These are phyloP conservation scores for Lasioglossum figueresi DNA, from an alignment of 2,888 invertebrate genomes.

Conservation along the genomic window DNA sequence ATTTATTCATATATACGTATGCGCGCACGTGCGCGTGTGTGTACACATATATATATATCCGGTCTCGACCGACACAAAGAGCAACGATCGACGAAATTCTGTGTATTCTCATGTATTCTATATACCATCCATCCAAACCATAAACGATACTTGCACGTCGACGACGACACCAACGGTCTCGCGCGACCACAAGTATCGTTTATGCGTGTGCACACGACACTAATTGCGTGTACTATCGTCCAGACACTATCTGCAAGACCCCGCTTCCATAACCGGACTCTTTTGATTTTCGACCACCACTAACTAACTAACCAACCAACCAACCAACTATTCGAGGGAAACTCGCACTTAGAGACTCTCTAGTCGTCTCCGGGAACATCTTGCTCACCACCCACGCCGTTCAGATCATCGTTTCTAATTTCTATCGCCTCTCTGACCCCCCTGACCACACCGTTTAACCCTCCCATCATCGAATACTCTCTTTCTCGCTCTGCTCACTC, in stretches of 20 bases:
- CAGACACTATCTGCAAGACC: constrained; percentile 50
- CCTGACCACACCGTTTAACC: not conserved
- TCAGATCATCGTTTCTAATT: constrained; percentile 48
- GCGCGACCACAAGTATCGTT: not conserved
- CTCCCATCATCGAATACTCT: constrained; percentile 28
- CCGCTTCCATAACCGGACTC: constrained; percentile 6
- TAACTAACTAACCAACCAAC: constrained; percentile 19
- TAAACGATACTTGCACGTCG: constrained; percentile 17
- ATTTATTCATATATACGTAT: not conserved
- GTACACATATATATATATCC: constrained; percentile 1
- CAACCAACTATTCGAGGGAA: constrained; percentile 21
- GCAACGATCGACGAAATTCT: constrained; percentile 34
- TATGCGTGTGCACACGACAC: constrained; percentile 54
- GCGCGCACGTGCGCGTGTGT: not conserved
- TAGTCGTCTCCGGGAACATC: constrained; percentile 47
- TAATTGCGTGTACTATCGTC: constrained; percentile 58
- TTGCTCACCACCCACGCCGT: constrained; percentile 38
- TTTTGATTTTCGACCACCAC: constrained; percentile 14
- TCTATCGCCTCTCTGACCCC: not conserved
- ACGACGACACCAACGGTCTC: not conserved
- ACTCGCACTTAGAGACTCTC: constrained; percentile 20
- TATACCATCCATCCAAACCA: constrained; percentile 9
- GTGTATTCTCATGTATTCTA: not conserved
- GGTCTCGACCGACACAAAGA: constrained; percentile 4
- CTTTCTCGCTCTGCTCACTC: constrained; percentile 37